These are phyloP conservation scores for Crotalus horridus DNA, from an alignment of 2,113 vertebrate species.

Conservation along the genomic window DNA sequence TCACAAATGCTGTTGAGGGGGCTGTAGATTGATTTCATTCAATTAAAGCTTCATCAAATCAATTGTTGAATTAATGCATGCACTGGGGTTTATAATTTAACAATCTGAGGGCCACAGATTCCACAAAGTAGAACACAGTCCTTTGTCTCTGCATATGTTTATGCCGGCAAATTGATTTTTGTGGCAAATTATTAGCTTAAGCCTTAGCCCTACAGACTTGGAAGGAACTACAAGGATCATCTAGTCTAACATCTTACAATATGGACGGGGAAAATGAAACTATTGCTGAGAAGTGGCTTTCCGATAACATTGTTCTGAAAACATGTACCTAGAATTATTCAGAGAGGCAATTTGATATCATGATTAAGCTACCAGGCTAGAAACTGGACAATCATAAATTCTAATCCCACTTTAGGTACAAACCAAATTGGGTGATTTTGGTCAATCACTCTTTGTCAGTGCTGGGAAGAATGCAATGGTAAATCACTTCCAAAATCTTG, in stretches of 20 bases:
- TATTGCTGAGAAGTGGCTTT: neutral
- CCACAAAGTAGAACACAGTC: neutral
- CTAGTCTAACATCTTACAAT: neutral
- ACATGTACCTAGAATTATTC: neutral
- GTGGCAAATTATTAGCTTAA: neutral
- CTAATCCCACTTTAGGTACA: neutral
- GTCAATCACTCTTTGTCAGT: neutral
- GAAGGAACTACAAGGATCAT: neutral
- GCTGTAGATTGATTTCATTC: neutral
- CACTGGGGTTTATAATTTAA: neutral
- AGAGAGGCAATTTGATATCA: neutral
- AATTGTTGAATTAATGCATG: neutral
- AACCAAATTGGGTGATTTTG: neutral
- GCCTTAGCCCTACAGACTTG: neutral
- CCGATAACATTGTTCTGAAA: neutral
- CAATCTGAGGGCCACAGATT: neutral
- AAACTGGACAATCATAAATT: neutral
- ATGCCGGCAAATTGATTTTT: no score
- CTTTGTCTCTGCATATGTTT: neutral
- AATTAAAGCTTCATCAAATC: neutral
- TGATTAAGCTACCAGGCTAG: neutral
- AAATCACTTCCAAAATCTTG: no score
- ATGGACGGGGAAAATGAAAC: neutral
- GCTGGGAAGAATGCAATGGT: no score
- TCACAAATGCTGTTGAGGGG: neutral